Base-by-base conservation (phyloP, 2,888 invertebrate species). In the Ochropacha duplaris region DNA sequence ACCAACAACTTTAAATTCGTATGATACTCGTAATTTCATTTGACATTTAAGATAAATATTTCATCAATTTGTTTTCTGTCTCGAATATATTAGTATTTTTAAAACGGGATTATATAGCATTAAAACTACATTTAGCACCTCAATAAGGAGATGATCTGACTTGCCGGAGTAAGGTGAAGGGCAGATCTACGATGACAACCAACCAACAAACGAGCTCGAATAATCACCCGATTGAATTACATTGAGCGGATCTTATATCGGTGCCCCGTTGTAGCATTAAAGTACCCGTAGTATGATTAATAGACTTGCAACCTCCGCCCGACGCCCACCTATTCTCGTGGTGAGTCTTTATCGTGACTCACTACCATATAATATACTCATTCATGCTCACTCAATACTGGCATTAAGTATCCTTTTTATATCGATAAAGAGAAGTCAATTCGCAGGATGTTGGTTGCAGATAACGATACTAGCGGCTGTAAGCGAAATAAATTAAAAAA, bases 221-320 rank as follows among this genome's bases (percentile, higher is more conserved):
- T 65, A 64, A 65, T 68, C 75, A 69, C 64, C 62, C 74, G 75
- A 78, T 83, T 83, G 74, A 80, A 71, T 69, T 65, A 74, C 78
- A 76, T 76, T 69, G 76, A 82, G 67, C 73, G 69, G 71, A 65
- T 72, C 64, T 72, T 78, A 77, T 79, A 83, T 83, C 79, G 81
- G 75, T 74, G 69, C 80, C 78, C 86, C 83, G 87, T 87, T 87
- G 81, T 84, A 84, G 85, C 84, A 84, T 88, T 90, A 88, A 89
- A 88, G 78, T 78, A 79, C 72, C 79, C 74, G 78, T 81, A 83
- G 78, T 83, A 88, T 91, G 90, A 91, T 90, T 86, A 89, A 90
- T 90, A 84, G 74, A 62, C 66, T 71, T 72, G 72, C 80, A 80
- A 80, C 80, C 81, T 82, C 78, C 79, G 70, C 69, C 74, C 69